These are phyloP conservation scores for Syngnathus acus DNA, from an alignment of 2,797 vertebrate species.

Conservation along the genomic window DNA sequence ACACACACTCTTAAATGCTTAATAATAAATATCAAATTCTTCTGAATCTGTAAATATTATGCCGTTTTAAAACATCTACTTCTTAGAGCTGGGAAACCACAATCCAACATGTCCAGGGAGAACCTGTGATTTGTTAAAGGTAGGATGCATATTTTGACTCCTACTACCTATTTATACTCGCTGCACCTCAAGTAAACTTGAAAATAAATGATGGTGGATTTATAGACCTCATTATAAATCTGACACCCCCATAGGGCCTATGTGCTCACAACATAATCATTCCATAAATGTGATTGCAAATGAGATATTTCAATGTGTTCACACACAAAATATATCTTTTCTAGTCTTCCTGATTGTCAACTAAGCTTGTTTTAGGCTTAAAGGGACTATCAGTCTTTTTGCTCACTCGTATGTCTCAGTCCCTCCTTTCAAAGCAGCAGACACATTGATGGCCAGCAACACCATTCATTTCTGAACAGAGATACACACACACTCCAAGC, in stretches of 20 bases:
- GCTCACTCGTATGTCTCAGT: conserved; percentile 16
- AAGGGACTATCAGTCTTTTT: conserved; percentile 42
- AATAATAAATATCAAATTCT: background rate
- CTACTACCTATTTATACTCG: background rate
- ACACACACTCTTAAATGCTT: background rate
- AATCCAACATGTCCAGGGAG: background rate
- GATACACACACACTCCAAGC: conserved; percentile 1
- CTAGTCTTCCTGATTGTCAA: conserved; percentile 36
- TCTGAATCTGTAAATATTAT: background rate
- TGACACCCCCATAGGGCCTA: background rate
- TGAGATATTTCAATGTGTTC: no score
- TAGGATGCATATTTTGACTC: background rate
- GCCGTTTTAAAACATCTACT: background rate
- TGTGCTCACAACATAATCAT: no score
- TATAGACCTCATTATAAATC: no score
- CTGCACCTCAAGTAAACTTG: background rate
- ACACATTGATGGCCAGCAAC: conserved; percentile 12
- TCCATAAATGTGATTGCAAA: no score
- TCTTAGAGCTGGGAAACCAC: background rate
- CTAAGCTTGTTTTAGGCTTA: conserved; percentile 38
- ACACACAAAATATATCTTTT: background rate
- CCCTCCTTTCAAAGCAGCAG: conserved; percentile 19
- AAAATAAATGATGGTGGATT: no score
- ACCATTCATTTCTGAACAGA: conserved; percentile 35
- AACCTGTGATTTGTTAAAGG: background rate